These are phyloP conservation scores for Melanargia galathea DNA, from an alignment of 2,888 invertebrate species.

Conservation along the genomic window DNA sequence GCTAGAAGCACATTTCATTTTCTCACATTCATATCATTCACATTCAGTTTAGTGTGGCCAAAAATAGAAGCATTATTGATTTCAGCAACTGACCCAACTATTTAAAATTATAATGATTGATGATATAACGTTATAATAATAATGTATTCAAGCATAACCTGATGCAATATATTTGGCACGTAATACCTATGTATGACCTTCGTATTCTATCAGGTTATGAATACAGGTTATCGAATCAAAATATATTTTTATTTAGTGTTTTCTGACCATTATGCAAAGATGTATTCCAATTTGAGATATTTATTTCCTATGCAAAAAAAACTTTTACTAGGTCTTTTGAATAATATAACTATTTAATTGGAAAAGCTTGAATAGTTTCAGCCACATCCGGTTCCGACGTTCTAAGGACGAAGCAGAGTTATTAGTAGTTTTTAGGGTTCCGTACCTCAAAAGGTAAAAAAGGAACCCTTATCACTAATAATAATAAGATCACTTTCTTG, in stretches of 20 bases:
- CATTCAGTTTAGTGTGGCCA: background rate
- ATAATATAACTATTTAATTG: too few relatives aligned
- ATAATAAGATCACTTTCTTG: too few relatives aligned
- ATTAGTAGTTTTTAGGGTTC: too few relatives aligned
- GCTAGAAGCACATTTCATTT: too few relatives aligned
- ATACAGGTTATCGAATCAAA: conserved; percentile 8
- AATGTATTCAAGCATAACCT: background rate
- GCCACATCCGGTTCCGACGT: too few relatives aligned
- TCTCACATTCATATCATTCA: too few relatives aligned
- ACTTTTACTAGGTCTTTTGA: too few relatives aligned
- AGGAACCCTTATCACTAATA: too few relatives aligned
- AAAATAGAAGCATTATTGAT: background rate
- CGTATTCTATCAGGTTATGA: background rate
- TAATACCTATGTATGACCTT: background rate
- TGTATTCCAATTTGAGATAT: background rate
- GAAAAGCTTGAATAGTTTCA: too few relatives aligned
- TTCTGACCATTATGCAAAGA: background rate
- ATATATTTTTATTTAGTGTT: background rate
- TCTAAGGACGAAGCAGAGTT: too few relatives aligned
- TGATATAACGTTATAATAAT: conserved; percentile 1
- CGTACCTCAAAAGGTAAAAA: too few relatives aligned
- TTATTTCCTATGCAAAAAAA: too few relatives aligned
- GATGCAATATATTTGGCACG: conserved; percentile 10
- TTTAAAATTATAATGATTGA: background rate
- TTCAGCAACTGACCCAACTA: background rate